Evolutionary conservation across 2,888 invertebrate species (phyloP).

Genomic region (Bombylius discolor): DNA sequence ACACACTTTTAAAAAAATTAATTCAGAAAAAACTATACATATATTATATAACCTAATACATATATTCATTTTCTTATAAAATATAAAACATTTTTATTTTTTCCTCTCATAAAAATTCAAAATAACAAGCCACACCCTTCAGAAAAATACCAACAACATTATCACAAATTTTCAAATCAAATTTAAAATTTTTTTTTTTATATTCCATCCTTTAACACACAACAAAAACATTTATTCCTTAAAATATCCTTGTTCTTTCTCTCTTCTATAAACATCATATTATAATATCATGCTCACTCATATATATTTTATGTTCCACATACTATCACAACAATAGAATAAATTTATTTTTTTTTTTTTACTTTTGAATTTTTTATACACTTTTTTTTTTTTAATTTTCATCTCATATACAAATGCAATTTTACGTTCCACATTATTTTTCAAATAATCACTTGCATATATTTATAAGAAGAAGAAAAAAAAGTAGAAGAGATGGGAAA

Average conservation of each 20-base stretch:
- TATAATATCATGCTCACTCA: too few species aligned
- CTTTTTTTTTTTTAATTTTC: neutral
- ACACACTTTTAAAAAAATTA: too few species aligned
- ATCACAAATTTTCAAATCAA: neutral
- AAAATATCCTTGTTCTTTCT: too few species aligned
- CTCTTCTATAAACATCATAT: too few species aligned
- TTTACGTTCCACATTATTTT: neutral
- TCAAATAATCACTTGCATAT: too few species aligned
- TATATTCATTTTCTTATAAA: too few species aligned
- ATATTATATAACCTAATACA: too few species aligned
- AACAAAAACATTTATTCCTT: neutral
- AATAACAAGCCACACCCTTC: slow-evolving; percentile 5
- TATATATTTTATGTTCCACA: neutral
- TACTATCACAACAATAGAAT: neutral
- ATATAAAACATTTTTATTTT: too few species aligned
- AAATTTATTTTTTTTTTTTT: neutral
- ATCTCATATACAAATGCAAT: neutral
- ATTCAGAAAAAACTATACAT: too few species aligned
- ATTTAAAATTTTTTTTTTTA: neutral
- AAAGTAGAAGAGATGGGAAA: too few species aligned
- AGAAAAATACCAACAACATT: neutral
- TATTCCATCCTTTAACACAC: neutral
- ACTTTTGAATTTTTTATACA: neutral
- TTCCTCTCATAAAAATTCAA: neutral
- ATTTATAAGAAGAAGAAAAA: too few species aligned